Percentiles rank a stretch among this genome's conserved stretches.
Conservation (phyloP, 2,888 invertebrate species). For the Sphecodes monilicornis region DNA sequence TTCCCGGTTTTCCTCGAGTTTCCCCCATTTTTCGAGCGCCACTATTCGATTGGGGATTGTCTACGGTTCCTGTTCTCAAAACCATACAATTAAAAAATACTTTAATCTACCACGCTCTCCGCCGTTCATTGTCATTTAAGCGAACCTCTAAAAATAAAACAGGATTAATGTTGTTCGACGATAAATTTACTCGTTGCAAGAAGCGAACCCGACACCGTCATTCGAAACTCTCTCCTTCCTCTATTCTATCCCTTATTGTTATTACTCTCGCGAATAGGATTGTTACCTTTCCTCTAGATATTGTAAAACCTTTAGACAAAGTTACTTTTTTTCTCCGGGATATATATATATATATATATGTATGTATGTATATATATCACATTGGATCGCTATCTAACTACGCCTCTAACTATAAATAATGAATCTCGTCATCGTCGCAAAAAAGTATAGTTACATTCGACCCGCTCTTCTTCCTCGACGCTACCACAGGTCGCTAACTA, state of each 20-base stretch:
- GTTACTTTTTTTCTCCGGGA: constrained; percentile 51
- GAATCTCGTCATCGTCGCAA: constrained; percentile 60
- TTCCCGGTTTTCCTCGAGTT: background rate
- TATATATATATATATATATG: background rate
- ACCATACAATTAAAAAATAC: constrained; percentile 48
- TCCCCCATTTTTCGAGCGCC: background rate
- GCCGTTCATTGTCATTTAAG: constrained; percentile 15
- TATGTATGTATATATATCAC: constrained; percentile 67
- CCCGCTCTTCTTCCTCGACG: constrained; percentile 33
- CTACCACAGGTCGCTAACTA: constrained; percentile 31
- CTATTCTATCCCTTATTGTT: constrained; percentile 32
- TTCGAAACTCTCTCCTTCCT: constrained; percentile 20
- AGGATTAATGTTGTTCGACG: constrained; percentile 6
- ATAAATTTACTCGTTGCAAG: constrained; percentile 46
- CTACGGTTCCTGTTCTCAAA: constrained; percentile 20
- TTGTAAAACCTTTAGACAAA: constrained; percentile 75
- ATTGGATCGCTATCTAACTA: constrained; percentile 69
- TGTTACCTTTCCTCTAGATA: constrained; percentile 43
- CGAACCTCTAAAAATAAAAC: constrained; percentile 36
- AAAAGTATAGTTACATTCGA: constrained; percentile 55
- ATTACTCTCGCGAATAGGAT: constrained; percentile 40
- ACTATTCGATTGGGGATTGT: constrained; percentile 24
- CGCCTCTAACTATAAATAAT: constrained; percentile 69
- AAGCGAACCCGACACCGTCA: constrained; percentile 20
- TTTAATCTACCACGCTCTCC: constrained; percentile 33